Evolutionary conservation across 2,113 vertebrate genomes (phyloP), one percentile per base, ranked within the genome.

Genomic region (Megaleporinus macrocephalus): DNA sequence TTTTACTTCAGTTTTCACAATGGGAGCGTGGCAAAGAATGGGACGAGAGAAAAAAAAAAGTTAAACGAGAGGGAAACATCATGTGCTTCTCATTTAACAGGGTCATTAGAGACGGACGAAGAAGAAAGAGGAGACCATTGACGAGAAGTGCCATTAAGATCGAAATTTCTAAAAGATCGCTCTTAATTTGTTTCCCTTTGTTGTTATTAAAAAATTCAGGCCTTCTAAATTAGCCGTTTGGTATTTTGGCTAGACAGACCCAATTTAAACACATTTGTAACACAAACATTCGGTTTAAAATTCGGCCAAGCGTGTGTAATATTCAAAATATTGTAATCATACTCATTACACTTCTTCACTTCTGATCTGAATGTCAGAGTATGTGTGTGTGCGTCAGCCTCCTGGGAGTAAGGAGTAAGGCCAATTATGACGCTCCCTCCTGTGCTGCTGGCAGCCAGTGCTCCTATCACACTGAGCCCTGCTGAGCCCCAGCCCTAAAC

Each of bases 21-120:
- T 81, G 84, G 66, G 81, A 87, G 73, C 69, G 84, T 72, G 78
- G 83, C 69, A 85, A 68, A 73, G 77, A 87, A 89, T 68, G 84
- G 83, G 83, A 85, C 24, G 73, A 83, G 36, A 36, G 36, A 82
- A 82, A 86, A 73, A 84, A 80, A 80, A 85, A 68, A 70, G 30
- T 44, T 22, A 26, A 29, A 71, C 36, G 71, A 72, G 47, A 7
- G 83, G 76, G 49, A 73, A 86, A 85, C 80, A 80, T 92, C 91
- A 92, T 93, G 57, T 94, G 92, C 90, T 93, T 93, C 89, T 89
- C 79, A 92, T 93, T 93, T 90, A 85, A 90, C 78, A 65, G 76
- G 83, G 88, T 85, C 84, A 87, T 92, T 75, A 51, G 59, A 44
- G 70, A 81, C 51, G 69, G 89, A 92, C 29, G 68, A 88, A 49